These are phyloP conservation scores for Syngnathus floridae DNA, from an alignment of 2,113 vertebrate genomes.

Conservation along the genomic window DNA sequence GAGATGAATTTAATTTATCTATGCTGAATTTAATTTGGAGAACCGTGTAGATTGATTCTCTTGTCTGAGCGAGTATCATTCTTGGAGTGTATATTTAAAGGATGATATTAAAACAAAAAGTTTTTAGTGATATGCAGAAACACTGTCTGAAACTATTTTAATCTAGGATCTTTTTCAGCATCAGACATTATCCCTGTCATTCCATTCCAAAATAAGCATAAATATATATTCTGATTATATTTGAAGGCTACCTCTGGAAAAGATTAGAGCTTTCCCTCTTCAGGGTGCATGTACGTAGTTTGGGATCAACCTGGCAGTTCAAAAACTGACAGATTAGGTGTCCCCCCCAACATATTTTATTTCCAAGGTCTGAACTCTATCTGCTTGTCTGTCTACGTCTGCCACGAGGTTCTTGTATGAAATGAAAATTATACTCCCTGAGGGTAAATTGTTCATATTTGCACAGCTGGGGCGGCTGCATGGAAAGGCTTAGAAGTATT, in stretches of 20 bases:
- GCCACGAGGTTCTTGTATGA: slow-evolving; percentile 34
- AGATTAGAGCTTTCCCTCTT: slow-evolving; percentile 29
- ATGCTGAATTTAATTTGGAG: neutral
- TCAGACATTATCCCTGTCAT: slow-evolving; percentile 26
- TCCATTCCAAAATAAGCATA: slow-evolving; percentile 24
- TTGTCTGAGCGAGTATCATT: neutral
- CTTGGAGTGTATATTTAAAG: neutral
- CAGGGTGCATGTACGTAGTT: slow-evolving; percentile 33
- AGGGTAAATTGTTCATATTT: slow-evolving; percentile 59
- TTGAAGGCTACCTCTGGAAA: slow-evolving; percentile 35
- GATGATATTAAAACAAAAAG: neutral
- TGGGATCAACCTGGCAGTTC: slow-evolving; percentile 19
- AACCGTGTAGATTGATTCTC: neutral
- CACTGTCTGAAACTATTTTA: neutral
- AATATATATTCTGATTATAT: slow-evolving; percentile 12
- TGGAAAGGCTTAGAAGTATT: slow-evolving; percentile 45
- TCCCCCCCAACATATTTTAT: slow-evolving; percentile 34
- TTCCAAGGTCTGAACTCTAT: slow-evolving; percentile 45
- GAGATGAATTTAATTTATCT: neutral
- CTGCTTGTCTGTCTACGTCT: slow-evolving; percentile 27
- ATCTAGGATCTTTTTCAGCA: neutral
- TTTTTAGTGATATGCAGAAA: neutral
- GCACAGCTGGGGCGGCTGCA: slow-evolving; percentile 49
- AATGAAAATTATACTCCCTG: slow-evolving; percentile 57
- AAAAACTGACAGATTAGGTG: slow-evolving; percentile 35